phyloP scores from a whole-genome alignment of 2,888 invertebrate genomes.

The Trimorus sp. region DNA sequence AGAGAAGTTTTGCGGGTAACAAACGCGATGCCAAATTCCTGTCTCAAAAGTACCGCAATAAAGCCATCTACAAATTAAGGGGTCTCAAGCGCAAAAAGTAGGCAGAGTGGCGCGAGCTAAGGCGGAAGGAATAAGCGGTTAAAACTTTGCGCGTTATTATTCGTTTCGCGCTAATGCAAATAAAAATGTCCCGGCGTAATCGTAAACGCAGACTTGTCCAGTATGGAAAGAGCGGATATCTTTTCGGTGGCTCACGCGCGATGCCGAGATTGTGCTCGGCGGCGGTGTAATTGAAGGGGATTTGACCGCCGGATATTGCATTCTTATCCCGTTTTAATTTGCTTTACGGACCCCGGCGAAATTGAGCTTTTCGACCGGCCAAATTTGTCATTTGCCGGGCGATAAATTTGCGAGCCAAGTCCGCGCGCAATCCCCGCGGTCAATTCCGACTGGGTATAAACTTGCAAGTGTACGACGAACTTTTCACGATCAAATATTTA shows the following conservation, averaged over 20 bases:
- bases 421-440: background rate
- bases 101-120: conserved; percentile 44
- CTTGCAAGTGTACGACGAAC: background rate
- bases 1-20: conserved; percentile 50
- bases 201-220: conserved; percentile 14
- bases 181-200: conserved; percentile 40
- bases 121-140: conserved; percentile 41
- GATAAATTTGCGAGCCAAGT: conserved; percentile 10
- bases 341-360: conserved; percentile 20
- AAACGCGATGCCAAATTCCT: conserved; percentile 58
- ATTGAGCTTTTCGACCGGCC: conserved; percentile 20
- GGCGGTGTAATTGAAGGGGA: conserved; percentile 33
- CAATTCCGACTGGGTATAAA: conserved; percentile 6
- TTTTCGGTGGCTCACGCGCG: conserved; percentile 27
- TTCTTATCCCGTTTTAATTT: conserved; percentile 48
- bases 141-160: conserved; percentile 54
- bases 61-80: conserved; percentile 61
- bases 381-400: conserved; percentile 2
- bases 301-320: conserved; percentile 30
- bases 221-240: conserved; percentile 21
- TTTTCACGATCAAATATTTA: conserved; percentile 13
- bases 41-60: conserved; percentile 59
- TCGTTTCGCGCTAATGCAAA: conserved; percentile 56
- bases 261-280: conserved; percentile 37
- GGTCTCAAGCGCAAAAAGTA: conserved; percentile 53